Percentiles rank a stretch among this genome's conserved stretches.
These are phyloP conservation scores for Acanthurus lineatus DNA, from an alignment of 2,797 vertebrate species.

Conservation along the genomic window DNA sequence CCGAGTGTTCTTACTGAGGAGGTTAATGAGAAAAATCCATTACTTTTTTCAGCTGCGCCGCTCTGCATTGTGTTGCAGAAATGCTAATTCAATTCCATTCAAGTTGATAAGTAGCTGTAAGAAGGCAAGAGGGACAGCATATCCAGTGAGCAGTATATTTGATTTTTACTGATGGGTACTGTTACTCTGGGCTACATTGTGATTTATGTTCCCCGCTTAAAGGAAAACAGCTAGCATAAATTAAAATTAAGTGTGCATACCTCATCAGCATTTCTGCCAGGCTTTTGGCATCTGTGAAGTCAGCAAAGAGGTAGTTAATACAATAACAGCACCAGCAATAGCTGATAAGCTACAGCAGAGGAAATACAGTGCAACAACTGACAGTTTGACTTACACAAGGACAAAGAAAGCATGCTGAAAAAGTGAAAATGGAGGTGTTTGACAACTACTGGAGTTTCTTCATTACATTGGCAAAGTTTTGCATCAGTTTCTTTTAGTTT, in stretches of 20 bases:
- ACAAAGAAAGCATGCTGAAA: neutral
- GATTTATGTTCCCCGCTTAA: constrained; percentile 71
- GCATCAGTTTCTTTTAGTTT: neutral
- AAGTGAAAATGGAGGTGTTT: neutral
- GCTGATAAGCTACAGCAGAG: constrained; percentile 48
- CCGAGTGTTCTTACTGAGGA: constrained; percentile 94
- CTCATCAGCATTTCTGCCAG: constrained; percentile 99
- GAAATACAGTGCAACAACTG: constrained; percentile 39
- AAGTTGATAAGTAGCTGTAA: constrained; percentile 67
- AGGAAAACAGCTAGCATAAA: constrained; percentile 65
- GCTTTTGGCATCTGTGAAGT: constrained; percentile 97
- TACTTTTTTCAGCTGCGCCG: constrained; percentile 33
- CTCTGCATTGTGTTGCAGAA: constrained; percentile 61
- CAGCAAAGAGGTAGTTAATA: constrained; percentile 79
- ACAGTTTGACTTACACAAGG: constrained; percentile 25
- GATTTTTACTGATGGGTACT: constrained; percentile 65
- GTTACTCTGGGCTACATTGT: constrained; percentile 51
- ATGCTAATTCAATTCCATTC: constrained; percentile 65
- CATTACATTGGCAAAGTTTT: constrained; percentile 17
- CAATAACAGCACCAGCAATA: constrained; percentile 46
- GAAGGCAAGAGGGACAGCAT: constrained; percentile 43
- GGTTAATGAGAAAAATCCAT: constrained; percentile 56
- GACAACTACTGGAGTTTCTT: constrained; percentile 4
- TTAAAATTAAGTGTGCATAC: constrained; percentile 86
- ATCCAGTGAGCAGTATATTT: constrained; percentile 44